Percentiles rank a stretch among this genome's conserved stretches.
phyloP scores from a whole-genome alignment of 1,140 invertebrate genomes.

The Ceratitis capitata region DNA sequence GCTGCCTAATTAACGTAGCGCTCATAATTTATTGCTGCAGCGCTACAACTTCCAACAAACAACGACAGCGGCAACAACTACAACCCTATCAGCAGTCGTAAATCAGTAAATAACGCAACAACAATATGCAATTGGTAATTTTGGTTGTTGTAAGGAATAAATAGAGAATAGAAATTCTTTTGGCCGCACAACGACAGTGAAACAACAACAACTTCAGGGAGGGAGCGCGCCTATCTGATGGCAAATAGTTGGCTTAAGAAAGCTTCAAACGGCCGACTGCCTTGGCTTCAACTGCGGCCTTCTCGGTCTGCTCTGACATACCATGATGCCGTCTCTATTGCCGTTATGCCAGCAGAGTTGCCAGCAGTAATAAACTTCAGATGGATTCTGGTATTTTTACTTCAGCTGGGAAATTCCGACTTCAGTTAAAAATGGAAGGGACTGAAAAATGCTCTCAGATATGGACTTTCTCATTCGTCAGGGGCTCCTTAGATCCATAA shows the following conservation, averaged over 20 bases:
- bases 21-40: conserved; percentile 29
- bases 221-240: conserved; percentile 15
- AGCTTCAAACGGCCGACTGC: conserved; percentile 18
- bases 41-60: neutral
- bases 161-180: neutral
- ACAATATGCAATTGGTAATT: neutral
- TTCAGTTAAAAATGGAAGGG: too few relatives aligned
- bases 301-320: neutral
- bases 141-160: conserved; percentile 2
- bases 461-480: too few relatives aligned
- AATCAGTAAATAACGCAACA: neutral
- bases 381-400: too few relatives aligned
- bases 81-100: neutral
- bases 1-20: conserved; percentile 17
- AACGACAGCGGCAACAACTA: neutral
- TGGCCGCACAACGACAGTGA: neutral
- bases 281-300: neutral
- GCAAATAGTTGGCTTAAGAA: neutral
- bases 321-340: neutral
- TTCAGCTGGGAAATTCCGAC: too few relatives aligned
- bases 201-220: neutral
- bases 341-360: neutral
- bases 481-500: too few relatives aligned
- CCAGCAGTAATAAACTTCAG: too few relatives aligned
- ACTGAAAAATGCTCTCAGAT: too few relatives aligned